These are phyloP conservation scores for Pipistrellus nathusii DNA, from an alignment of 2,797 vertebrate genomes.

Conservation along the genomic window DNA sequence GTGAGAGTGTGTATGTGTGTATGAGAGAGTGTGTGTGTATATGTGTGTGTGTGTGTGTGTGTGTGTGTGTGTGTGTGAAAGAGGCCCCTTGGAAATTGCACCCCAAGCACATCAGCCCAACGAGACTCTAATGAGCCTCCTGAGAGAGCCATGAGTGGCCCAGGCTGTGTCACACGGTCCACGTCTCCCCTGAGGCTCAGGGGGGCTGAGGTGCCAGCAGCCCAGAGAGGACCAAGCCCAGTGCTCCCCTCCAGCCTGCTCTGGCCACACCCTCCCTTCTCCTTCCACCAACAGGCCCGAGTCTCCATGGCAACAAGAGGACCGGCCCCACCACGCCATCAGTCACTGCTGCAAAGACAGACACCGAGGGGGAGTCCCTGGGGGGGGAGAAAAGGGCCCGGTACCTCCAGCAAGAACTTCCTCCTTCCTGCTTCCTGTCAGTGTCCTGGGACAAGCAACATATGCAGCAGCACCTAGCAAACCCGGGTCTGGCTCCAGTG, in stretches of 20 bases:
- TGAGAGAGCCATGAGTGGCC: not conserved
- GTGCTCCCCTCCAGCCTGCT: not conserved
- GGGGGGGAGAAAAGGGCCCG: not conserved
- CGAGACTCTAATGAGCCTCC: not conserved
- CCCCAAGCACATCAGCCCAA: not conserved
- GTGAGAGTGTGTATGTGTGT: no score
- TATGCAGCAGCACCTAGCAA: not conserved
- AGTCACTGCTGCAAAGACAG: not conserved
- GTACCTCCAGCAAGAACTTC: not conserved
- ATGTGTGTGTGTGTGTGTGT: accelerated
- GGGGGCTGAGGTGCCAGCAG: not conserved
- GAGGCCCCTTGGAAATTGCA: not conserved
- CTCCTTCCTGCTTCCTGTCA: not conserved
- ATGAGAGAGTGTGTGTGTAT: no score
- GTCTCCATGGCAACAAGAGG: not conserved
- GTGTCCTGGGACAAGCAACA: not conserved
- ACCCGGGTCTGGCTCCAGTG: not conserved
- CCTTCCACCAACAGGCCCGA: not conserved
- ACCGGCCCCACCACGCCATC: not conserved
- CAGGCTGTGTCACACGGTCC: not conserved
- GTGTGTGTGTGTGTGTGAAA: not conserved
- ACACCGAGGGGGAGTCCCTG: not conserved
- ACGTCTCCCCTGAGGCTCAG: not conserved
- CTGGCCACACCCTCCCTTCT: no score
- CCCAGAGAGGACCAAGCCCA: not conserved